A percentile compares a stretch with the other conserved stretches of the same genome.
Conservation (phyloP, 2,888 invertebrate genomes). For the Diaperis boleti region DNA sequence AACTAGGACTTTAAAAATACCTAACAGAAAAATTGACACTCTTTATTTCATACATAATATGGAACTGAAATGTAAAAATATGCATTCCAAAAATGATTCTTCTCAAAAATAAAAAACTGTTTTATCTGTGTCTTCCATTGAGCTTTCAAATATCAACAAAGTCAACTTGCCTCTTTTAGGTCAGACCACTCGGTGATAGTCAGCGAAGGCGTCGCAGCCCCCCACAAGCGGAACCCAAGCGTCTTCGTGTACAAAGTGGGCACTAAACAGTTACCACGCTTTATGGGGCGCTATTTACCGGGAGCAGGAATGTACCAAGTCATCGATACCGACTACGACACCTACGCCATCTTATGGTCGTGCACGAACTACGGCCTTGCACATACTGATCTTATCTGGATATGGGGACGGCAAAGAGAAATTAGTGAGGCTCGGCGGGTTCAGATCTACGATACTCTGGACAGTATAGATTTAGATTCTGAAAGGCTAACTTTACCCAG, state of each 20-base stretch:
- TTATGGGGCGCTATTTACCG: slow-evolving; percentile 76
- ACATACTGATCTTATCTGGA: slow-evolving; percentile 80
- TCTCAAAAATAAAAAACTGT: too few species aligned
- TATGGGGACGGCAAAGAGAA: slow-evolving; percentile 76
- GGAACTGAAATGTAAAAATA: too few species aligned
- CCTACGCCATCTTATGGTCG: slow-evolving; percentile 80
- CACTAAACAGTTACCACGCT: slow-evolving; percentile 73
- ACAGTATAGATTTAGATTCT: slow-evolving; percentile 73
- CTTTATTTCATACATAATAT: too few species aligned
- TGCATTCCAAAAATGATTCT: too few species aligned
- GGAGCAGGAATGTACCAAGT: slow-evolving; percentile 80
- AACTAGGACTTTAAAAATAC: too few species aligned
- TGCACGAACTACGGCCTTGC: slow-evolving; percentile 76
- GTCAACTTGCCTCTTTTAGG: too few species aligned
- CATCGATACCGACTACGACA: slow-evolving; percentile 79
- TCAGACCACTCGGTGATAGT: slow-evolving; percentile 72
- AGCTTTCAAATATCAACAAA: too few species aligned
- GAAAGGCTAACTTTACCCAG: slow-evolving; percentile 79
- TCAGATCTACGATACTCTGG: slow-evolving; percentile 74
- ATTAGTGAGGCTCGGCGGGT: slow-evolving; percentile 74
- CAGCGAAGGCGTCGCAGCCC: slow-evolving; percentile 74
- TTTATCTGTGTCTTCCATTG: too few species aligned
- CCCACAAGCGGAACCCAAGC: slow-evolving; percentile 63
- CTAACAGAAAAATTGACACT: too few species aligned
- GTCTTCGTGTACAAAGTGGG: slow-evolving; percentile 72